Evolutionary conservation across 2,888 invertebrate species (phyloP).

Genomic region (Kryphioiulus occultus): DNA sequence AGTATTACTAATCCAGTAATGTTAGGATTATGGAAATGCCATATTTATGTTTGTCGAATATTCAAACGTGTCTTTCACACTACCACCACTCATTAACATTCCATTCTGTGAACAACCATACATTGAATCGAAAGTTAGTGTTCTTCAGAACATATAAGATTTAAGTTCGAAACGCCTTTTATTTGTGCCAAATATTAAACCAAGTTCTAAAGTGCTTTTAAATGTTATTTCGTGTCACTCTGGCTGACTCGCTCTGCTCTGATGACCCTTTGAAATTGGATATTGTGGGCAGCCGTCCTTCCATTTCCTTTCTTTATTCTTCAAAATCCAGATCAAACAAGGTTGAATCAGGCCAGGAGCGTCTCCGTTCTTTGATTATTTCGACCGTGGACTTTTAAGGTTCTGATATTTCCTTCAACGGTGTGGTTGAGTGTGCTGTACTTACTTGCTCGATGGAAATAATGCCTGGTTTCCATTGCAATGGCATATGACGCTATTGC

Average conservation of each 20-base stretch:
- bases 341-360: background rate
- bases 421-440: constrained; percentile 27
- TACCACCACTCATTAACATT: too few species aligned
- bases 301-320: background rate
- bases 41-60: too few species aligned
- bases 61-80: too few species aligned
- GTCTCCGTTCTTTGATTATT: background rate
- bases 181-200: background rate
- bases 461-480: constrained; percentile 41
- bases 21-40: too few species aligned
- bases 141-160: background rate
- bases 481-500: constrained; percentile 28
- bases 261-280: background rate
- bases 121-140: too few species aligned
- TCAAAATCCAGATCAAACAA: constrained; percentile 29
- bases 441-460: constrained; percentile 2
- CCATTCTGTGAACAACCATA: too few species aligned
- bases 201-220: background rate
- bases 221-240: background rate
- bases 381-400: constrained; percentile 18
- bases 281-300: constrained; percentile 24
- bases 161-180: background rate
- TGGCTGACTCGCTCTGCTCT: background rate
- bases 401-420: constrained; percentile 28
- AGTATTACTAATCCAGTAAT: too few species aligned